phyloP scores from a whole-genome alignment of 1,140 invertebrate genomes.

The Cyclina sinensis region DNA sequence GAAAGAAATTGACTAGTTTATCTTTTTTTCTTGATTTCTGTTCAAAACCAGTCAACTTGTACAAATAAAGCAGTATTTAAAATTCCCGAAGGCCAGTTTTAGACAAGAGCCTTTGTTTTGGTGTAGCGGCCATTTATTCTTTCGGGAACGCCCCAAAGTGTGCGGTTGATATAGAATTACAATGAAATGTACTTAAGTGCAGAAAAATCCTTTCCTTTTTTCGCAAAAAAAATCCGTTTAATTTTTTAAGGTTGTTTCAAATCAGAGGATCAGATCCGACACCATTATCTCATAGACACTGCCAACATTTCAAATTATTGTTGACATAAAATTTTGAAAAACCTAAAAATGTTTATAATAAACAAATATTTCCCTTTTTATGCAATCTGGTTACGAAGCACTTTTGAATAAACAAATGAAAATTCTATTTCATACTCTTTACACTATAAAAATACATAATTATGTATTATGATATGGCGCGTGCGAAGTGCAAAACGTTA shows the following conservation, averaged over 20 bases:
- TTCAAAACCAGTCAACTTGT: conserved; percentile 7
- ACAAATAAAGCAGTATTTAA: conserved; percentile 52
- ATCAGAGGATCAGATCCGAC: too few relatives aligned
- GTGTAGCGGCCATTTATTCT: not conserved
- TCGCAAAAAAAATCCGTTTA: not conserved
- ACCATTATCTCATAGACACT: too few relatives aligned
- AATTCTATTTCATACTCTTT: too few relatives aligned
- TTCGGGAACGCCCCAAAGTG: conserved; percentile 6
- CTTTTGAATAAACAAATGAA: too few relatives aligned
- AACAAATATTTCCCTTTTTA: too few relatives aligned
- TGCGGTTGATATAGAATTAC: conserved; percentile 4
- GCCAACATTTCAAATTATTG: too few relatives aligned
- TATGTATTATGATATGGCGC: not conserved
- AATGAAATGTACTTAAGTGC: not conserved
- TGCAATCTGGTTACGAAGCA: too few relatives aligned
- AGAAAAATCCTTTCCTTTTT: not conserved
- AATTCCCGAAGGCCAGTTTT: conserved; percentile 51
- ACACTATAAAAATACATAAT: too few relatives aligned
- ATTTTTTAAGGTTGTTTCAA: too few relatives aligned
- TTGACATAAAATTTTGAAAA: too few relatives aligned
- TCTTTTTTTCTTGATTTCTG: conserved; percentile 20
- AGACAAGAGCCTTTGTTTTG: conserved; percentile 62
- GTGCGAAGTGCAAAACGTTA: not conserved
- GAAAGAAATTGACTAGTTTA: conserved; percentile 55
- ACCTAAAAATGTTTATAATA: too few relatives aligned